Percentiles rank a stretch among this genome's conserved stretches.
Conservation (phyloP, 2,797 vertebrate species). For the Xiphorhynchus erythropygius region DNA sequence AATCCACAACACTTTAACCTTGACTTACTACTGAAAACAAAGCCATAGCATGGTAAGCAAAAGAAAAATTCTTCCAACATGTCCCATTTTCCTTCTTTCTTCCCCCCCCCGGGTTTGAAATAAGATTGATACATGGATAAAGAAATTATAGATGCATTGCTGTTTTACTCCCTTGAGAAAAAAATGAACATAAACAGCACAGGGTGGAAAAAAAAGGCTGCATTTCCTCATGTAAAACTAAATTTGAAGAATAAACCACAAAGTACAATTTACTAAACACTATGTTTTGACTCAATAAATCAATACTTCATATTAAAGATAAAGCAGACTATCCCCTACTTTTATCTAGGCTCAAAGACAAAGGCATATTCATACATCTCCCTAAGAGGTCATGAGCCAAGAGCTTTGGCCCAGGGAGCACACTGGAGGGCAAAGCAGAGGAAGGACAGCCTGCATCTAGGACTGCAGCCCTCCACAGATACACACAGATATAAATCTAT, state of each 20-base stretch:
- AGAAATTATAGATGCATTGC: neutral
- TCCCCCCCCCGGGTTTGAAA: neutral
- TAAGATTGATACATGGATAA: neutral
- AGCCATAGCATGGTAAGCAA: neutral
- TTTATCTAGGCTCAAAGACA: neutral
- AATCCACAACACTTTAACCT: neutral
- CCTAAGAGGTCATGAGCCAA: neutral
- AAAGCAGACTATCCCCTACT: neutral
- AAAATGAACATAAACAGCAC: neutral
- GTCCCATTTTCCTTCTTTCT: neutral
- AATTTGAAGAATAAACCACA: neutral
- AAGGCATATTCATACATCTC: neutral
- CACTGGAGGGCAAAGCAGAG: neutral
- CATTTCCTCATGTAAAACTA: neutral
- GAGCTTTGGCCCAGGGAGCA: neutral
- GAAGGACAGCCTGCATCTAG: neutral
- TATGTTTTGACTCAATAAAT: neutral
- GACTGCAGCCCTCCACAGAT: neutral
- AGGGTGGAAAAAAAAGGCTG: neutral
- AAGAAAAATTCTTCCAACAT: neutral
- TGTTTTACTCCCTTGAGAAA: neutral
- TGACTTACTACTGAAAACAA: neutral
- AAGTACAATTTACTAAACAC: neutral
- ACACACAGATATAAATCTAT: neutral
- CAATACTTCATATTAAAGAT: neutral